Evolutionary conservation across 2,113 vertebrate genomes (phyloP), one percentile per base, ranked within the genome.

Genomic region (Phylloscopus trochilus): DNA sequence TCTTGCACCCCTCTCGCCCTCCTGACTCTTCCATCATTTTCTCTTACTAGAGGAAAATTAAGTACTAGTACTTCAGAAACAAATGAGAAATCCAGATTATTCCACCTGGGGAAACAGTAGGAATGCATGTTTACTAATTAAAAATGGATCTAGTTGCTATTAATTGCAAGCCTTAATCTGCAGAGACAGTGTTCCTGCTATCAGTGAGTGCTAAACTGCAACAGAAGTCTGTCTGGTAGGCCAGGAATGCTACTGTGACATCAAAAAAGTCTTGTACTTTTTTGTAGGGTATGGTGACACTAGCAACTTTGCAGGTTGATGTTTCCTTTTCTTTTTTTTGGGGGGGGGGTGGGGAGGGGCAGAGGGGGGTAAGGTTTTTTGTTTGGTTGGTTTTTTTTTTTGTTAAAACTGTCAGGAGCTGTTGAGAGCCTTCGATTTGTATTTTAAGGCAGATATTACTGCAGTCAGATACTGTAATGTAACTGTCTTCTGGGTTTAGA

Each of bases 1-100:
- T 84, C 28, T 55, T 69, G 15, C 6, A 43, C 7, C 4, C 1
- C 6, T 70, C 2, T 21, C 7, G n/a, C 19, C 7, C 0, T 17
- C 23, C 4, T 18, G 17, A 18, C 1, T 11, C 7, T 4, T 39
- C 14, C 3, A 13, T 39, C 4, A 21, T 89, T 64, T 37, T 11
- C 53, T 78, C 11, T 59, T 56, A 43, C 13, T n/a, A 58, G 9
- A 31, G 6, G 21, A 19, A 76, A 85, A 35, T 63, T 39, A 67
- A 28, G 41, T 41, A 24, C 17, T 78, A 11, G 47, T 17, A 46
- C 18, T 47, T 43, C 37, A 17, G 24, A 80, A 86, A 73, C 19
- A 59, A 63, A n/a, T 51, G 33, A 49, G 28, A 80, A 56, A 69
- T 43, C 12, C 22, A 49, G 31, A 7, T 80, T 66, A 49, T 76